A percentile compares a stretch with the other conserved stretches of the same genome.
These are phyloP conservation scores for Phlogophora meticulosa DNA, from an alignment of 2,888 invertebrate genomes.

Conservation along the genomic window DNA sequence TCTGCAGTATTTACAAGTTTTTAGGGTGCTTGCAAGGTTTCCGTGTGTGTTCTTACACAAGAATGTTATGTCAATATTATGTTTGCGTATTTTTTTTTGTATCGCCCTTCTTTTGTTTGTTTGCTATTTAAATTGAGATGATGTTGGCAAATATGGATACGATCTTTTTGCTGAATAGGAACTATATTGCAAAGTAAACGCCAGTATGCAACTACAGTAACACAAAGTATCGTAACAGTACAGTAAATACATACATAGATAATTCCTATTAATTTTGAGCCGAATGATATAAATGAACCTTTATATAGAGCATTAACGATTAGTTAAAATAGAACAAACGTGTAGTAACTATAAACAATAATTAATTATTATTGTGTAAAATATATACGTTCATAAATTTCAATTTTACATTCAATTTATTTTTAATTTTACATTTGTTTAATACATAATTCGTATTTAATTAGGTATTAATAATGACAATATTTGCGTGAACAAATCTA, in stretches of 20 bases:
- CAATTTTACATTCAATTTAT: background rate
- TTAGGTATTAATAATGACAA: too few relatives aligned
- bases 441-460: too few relatives aligned
- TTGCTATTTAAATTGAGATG: background rate
- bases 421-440: too few relatives aligned
- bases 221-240: too few relatives aligned
- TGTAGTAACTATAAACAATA: background rate
- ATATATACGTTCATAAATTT: background rate
- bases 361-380: slow-evolving; percentile 1
- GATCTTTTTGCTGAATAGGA: background rate
- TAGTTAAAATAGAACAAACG: background rate
- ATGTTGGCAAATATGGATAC: slow-evolving; percentile 10
- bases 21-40: slow-evolving; percentile 73
- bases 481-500: too few relatives aligned
- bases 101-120: background rate
- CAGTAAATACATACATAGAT: too few relatives aligned
- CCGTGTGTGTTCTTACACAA: slow-evolving; percentile 59
- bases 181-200: background rate
- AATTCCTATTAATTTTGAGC: background rate
- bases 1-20: slow-evolving; percentile 74
- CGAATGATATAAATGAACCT: background rate
- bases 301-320: background rate
- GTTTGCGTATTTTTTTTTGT: slow-evolving; percentile 35
- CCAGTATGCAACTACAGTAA: too few relatives aligned
- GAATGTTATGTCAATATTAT: slow-evolving; percentile 64